Conservation (phyloP, 2,888 invertebrate species). For the Hypsopygia costalis region DNA sequence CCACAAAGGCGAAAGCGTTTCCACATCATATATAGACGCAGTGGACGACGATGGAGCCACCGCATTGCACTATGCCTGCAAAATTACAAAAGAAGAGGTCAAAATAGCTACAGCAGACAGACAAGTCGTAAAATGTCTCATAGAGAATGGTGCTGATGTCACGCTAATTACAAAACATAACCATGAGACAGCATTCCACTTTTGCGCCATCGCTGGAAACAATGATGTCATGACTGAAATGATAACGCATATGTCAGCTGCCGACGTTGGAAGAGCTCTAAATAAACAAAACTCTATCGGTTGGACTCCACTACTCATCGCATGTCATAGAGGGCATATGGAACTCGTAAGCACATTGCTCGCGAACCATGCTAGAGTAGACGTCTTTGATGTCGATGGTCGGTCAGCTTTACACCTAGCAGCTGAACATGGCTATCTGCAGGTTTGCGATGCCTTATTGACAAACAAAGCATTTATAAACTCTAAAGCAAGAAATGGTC, state of each 20-base stretch:
- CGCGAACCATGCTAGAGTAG: conserved; percentile 97
- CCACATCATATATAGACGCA: conserved; percentile 92
- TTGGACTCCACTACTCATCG: conserved; percentile 98
- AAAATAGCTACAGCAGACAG: conserved; percentile 86
- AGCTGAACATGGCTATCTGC: conserved; percentile 95
- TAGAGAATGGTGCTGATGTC: conserved; percentile 96
- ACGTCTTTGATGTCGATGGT: conserved; percentile 98
- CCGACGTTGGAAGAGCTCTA: conserved; percentile 95
- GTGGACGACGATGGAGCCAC: conserved; percentile 96
- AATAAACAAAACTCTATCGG: conserved; percentile 96
- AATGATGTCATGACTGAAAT: conserved; percentile 97
- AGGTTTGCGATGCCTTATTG: conserved; percentile 93
- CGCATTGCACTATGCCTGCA: conserved; percentile 96
- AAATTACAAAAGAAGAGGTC: conserved; percentile 91
- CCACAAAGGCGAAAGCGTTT: conserved; percentile 87
- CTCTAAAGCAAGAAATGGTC: conserved; percentile 97
- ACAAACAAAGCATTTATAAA: conserved; percentile 99
- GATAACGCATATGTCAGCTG: conserved; percentile 93
- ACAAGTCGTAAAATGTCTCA: conserved; percentile 93
- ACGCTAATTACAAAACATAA: conserved; percentile 91
- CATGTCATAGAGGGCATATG: conserved; percentile 97
- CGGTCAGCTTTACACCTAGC: conserved; percentile 97
- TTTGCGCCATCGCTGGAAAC: conserved; percentile 96
- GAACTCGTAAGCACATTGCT: conserved; percentile 94
- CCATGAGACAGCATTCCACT: conserved; percentile 97